Base-by-base conservation (phyloP, 2,888 invertebrate genomes). In the Pollenia labialis region DNA sequence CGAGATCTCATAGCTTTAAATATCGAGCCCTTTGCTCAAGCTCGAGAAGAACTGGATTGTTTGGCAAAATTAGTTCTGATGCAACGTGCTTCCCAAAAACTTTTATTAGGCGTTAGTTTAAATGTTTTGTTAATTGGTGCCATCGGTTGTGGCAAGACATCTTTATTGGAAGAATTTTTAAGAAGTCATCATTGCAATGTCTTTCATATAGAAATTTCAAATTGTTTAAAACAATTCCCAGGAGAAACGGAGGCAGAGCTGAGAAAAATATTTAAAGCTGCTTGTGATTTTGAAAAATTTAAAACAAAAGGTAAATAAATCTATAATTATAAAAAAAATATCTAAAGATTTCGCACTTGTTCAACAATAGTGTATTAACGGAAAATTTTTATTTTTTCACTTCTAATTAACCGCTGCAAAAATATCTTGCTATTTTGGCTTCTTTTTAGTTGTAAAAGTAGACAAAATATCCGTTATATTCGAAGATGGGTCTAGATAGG, bases 61-160 rank as follows among this genome's bases (percentile, higher is more conserved):
- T 85, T 92, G 50, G 72, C 92, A n/a, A 75, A 79, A 11, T 81
- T 88, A n/a, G 79, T 88, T 4, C 85, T 92, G 90, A 87, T 94
- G 1, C 91, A 94, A 42, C 54, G 68, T 3, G 6, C 42, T 44
- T 32, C 2, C 2, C 62, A 50, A 14, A 81, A 81, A 69, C 12
- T 9, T n/a, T 56, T 16, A 10, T 54, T 87, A 3, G 66, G 71
- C 0, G 46, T 85, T 1, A 87, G 48, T 18, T 64, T 16, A 16
- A 93, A 93, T 87, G 90, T 90, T 0, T 72, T 93, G 2, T 9
- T 93, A 0, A 89, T 90, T 85, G 95, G 95, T 3, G 94, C 95
- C 14, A 92, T 94, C 2, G 95, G 95, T 8, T 94, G 94, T 89
- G 95, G 95, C 18, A 95, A 95, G 91, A 95, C 94, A 11, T 92